A percentile compares a stretch with the other conserved stretches of the same genome.
Conservation (phyloP, 2,113 vertebrate species). For the Rhea pennata region DNA sequence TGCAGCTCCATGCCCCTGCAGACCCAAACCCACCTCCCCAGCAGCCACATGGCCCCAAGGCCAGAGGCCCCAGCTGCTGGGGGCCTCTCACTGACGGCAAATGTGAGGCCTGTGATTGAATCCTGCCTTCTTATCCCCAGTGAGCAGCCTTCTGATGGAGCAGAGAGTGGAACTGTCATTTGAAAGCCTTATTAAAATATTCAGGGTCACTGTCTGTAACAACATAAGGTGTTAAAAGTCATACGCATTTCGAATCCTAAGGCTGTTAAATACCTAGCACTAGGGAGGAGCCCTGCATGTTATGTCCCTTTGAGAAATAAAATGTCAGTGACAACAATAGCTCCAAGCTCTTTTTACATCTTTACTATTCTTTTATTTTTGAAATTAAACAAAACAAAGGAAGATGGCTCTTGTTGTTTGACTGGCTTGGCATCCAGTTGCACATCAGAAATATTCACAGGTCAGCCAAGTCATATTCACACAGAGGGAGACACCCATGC, state of each 20-base stretch:
- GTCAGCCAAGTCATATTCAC: fast-evolving
- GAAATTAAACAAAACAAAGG: neutral
- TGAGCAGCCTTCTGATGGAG: neutral
- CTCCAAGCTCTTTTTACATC: neutral
- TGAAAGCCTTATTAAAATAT: neutral
- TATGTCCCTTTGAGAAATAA: fast-evolving
- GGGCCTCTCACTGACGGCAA: neutral
- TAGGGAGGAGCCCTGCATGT: neutral
- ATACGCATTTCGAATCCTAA: neutral
- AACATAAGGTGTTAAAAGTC: neutral
- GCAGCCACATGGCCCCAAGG: neutral
- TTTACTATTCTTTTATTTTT: neutral
- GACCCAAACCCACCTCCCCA: neutral
- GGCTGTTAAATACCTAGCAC: neutral
- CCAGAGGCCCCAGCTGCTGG: neutral
- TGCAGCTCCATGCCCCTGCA: fast-evolving
- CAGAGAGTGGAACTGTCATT: neutral
- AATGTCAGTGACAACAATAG: neutral
- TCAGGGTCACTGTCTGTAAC: neutral
- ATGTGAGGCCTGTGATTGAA: neutral
- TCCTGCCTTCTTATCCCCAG: neutral
- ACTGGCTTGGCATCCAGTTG: neutral
- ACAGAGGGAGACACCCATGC: neutral
- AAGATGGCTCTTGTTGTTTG: neutral
- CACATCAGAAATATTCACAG: neutral